Percentiles rank a stretch among this genome's conserved stretches.
These are phyloP conservation scores for Pollenia labialis DNA, from an alignment of 2,888 invertebrate species.

Conservation along the genomic window DNA sequence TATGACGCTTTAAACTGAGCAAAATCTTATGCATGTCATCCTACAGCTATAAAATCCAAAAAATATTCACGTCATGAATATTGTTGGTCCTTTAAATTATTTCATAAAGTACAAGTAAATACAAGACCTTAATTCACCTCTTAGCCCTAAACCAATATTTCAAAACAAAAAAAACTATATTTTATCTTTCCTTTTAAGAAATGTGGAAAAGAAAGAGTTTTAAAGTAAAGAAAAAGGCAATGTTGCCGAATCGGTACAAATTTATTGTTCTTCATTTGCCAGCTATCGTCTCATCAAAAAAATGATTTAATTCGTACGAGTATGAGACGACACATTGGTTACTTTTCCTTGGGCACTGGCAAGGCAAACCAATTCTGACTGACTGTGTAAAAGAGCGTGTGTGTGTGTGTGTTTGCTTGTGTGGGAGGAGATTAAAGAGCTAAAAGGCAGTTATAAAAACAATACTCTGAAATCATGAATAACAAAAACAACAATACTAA, in stretches of 20 bases:
- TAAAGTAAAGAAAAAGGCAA: background rate
- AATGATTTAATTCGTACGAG: constrained; percentile 79
- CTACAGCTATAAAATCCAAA: constrained; percentile 3
- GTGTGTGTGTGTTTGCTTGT: constrained; percentile 18
- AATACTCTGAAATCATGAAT: constrained; percentile 54
- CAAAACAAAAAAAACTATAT: background rate
- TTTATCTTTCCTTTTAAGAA: background rate
- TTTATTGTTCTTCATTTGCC: constrained; percentile 78
- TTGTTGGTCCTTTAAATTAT: background rate
- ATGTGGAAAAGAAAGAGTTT: constrained; percentile 28
- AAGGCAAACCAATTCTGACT: constrained; percentile 72
- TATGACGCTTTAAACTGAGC: constrained; percentile 12
- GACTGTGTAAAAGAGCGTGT: constrained; percentile 8
- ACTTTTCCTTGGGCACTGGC: constrained; percentile 54
- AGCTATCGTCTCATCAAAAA: constrained; percentile 81
- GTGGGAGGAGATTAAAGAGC: constrained; percentile 68
- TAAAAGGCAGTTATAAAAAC: constrained; percentile 63
- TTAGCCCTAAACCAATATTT: constrained; percentile 43
- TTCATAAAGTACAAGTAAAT: constrained; percentile 23
- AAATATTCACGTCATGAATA: constrained; percentile 21
- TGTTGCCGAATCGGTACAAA: background rate
- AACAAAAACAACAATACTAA: constrained; percentile 51
- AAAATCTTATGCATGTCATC: constrained; percentile 34
- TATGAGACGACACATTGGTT: constrained; percentile 64
- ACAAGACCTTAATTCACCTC: constrained; percentile 49